Conservation (phyloP, 2,797 vertebrate genomes). For the Euphonia xanthogaster region DNA sequence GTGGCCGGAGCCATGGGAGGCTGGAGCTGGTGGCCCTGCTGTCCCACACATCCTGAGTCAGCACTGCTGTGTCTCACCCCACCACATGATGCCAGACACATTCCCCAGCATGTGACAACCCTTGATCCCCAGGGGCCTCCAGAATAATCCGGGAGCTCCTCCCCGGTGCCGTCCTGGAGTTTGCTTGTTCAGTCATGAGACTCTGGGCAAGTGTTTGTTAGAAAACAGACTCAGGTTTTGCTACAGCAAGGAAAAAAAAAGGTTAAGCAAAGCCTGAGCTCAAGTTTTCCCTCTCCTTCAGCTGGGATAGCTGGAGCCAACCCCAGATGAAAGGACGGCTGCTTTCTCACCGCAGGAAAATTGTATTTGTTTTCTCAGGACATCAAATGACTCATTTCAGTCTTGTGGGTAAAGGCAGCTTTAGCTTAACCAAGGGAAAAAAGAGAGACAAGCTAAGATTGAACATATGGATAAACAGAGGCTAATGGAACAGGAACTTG, state of each 20-base stretch:
- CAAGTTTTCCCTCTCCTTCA: neutral
- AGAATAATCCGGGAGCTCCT: neutral
- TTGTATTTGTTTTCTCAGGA: constrained; percentile 70
- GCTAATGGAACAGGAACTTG: constrained; percentile 56
- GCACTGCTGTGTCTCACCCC: constrained; percentile 26
- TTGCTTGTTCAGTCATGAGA: constrained; percentile 37
- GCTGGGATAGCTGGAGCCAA: neutral
- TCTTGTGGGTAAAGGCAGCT: constrained; percentile 58
- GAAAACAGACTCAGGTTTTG: constrained; percentile 38
- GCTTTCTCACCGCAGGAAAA: constrained; percentile 67
- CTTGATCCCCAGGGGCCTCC: neutral
- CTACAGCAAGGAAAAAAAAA: constrained; percentile 3
- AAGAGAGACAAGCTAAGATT: neutral
- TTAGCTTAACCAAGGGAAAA: constrained; percentile 3
- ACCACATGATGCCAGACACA: constrained; percentile 9
- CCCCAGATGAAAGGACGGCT: constrained; percentile 24
- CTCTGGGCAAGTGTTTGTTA: constrained; percentile 1
- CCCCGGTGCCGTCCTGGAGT: neutral
- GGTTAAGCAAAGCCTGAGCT: neutral
- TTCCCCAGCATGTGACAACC: constrained; percentile 36
- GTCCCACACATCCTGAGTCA: constrained; percentile 27
- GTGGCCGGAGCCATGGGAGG: neutral
- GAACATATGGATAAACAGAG: constrained; percentile 58
- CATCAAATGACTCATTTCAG: constrained; percentile 65
- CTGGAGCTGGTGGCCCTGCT: neutral